These are phyloP conservation scores for Scolopax rusticola DNA, from an alignment of 2,797 vertebrate species.

Conservation along the genomic window DNA sequence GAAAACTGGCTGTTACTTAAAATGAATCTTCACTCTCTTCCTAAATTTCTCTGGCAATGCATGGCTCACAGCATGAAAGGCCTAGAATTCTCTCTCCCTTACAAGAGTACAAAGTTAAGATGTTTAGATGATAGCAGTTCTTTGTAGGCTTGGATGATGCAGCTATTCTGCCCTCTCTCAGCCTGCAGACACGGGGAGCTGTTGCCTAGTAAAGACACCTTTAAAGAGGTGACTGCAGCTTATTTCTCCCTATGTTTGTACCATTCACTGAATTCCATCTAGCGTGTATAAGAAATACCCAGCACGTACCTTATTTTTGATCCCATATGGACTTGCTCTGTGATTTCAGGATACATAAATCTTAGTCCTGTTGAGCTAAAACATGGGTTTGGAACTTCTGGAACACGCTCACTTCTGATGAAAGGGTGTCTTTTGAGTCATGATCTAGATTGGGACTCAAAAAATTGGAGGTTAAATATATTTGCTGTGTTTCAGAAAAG, in stretches of 20 bases:
- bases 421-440: background rate
- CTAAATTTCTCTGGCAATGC: background rate
- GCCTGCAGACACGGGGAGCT: background rate
- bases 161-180: background rate
- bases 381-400: background rate
- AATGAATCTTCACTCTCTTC: background rate
- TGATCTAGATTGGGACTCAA: background rate
- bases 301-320: background rate
- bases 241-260: background rate
- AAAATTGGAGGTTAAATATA: slow-evolving; percentile 20
- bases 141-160: background rate
- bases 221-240: background rate
- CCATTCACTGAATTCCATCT: background rate
- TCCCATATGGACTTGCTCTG: background rate
- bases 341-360: background rate
- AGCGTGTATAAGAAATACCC: background rate
- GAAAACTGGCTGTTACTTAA: background rate
- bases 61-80: background rate
- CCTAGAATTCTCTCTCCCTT: background rate
- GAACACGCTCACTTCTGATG: background rate
- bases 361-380: background rate
- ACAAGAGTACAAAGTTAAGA: background rate
- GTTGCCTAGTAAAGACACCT: background rate
- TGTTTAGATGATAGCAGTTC: background rate
- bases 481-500: background rate